A percentile compares a stretch with the other conserved stretches of the same genome.
These are phyloP conservation scores for Carlito syrichta DNA, from an alignment of 2,113 vertebrate genomes.

Conservation along the genomic window DNA sequence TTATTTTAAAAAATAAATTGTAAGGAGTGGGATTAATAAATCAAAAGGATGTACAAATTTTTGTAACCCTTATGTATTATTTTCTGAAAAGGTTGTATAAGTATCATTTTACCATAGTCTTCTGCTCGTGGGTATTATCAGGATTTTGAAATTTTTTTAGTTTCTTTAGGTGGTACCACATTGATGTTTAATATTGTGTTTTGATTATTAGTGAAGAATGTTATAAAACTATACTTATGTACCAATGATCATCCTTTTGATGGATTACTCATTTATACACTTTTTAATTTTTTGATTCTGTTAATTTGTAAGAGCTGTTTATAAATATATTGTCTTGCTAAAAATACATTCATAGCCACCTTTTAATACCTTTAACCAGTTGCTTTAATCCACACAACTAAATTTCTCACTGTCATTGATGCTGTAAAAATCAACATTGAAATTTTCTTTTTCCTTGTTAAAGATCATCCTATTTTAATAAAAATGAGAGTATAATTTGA, in stretches of 20 bases:
- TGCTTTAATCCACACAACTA: background rate
- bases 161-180: background rate
- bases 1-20: conserved; percentile 1
- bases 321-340: background rate
- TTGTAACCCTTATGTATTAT: background rate
- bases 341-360: background rate
- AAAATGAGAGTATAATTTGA: conserved; percentile 18
- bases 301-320: background rate
- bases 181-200: background rate
- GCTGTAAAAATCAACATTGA: conserved; percentile 1
- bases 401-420: background rate
- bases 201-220: background rate
- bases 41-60: background rate
- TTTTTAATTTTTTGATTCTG: background rate
- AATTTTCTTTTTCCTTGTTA: conserved; percentile 1
- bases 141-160: background rate
- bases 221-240: background rate
- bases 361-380: conserved; percentile 5
- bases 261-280: background rate
- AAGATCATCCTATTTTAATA: background rate
- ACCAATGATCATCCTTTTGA: background rate
- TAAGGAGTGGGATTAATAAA: background rate
- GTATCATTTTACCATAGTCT: background rate
- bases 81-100: background rate
- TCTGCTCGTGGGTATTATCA: background rate